These are phyloP conservation scores for Eulemur rufifrons DNA, from an alignment of 2,113 vertebrate genomes.

Conservation along the genomic window DNA sequence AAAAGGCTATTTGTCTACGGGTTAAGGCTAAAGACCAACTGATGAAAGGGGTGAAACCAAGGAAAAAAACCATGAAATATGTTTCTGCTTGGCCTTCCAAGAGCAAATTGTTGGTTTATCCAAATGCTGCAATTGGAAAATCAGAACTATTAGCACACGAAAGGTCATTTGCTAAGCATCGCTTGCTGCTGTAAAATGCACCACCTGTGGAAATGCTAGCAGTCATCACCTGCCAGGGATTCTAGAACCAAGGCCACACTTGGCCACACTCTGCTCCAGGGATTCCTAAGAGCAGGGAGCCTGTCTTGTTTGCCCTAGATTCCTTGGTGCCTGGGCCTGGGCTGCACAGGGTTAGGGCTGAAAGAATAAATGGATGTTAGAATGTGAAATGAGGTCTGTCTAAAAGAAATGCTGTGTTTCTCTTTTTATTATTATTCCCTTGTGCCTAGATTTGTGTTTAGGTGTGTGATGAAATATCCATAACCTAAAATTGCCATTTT, in stretches of 20 bases:
- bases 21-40: background rate
- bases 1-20: background rate
- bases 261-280: background rate
- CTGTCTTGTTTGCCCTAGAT: background rate
- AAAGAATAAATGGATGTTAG: background rate
- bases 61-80: background rate
- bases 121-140: background rate
- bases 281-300: background rate
- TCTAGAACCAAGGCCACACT: background rate
- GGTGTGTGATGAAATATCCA: background rate
- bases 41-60: background rate
- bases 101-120: background rate
- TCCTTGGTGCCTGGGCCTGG: background rate
- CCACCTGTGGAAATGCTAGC: background rate
- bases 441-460: background rate
- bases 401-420: background rate
- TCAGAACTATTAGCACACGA: background rate
- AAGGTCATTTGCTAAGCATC: background rate
- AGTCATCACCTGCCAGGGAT: background rate
- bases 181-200: accelerated
- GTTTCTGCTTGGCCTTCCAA: background rate
- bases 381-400: background rate
- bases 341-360: accelerated
- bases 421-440: background rate
- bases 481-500: background rate